Percentiles rank a stretch among this genome's conserved stretches.
Evolutionary conservation across 2,888 invertebrate genomes (phyloP).

Genomic region (Apotomis turbidana): DNA sequence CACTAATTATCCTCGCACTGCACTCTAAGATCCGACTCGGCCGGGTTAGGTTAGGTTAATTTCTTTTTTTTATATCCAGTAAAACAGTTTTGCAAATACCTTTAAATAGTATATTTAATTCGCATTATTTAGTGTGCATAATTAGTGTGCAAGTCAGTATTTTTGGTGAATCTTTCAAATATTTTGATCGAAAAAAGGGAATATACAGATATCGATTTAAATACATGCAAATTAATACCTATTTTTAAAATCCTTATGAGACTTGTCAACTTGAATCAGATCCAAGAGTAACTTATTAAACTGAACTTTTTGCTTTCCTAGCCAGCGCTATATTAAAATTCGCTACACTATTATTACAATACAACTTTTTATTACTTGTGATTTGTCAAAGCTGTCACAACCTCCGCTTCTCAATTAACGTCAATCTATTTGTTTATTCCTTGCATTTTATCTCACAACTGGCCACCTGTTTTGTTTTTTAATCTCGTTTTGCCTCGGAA

Average conservation of each 20-base stretch:
- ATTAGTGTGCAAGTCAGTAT: no score
- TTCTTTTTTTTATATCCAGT: no score
- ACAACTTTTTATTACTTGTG: neutral
- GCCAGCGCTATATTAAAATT: neutral
- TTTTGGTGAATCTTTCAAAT: no score
- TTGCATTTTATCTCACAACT: slow-evolving; percentile 19
- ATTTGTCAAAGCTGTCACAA: slow-evolving; percentile 1
- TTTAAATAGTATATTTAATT: no score
- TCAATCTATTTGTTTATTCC: slow-evolving; percentile 15
- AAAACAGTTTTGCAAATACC: no score
- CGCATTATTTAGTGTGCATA: no score
- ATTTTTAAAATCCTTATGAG: neutral
- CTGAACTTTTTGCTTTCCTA: neutral
- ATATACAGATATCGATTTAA: no score
- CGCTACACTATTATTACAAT: neutral
- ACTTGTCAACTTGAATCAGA: neutral
- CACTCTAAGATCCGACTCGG: no score
- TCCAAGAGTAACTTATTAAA: neutral
- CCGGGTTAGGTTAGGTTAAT: no score
- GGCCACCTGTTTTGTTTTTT: slow-evolving; percentile 7
- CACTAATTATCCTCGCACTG: no score
- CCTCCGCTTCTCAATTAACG: neutral
- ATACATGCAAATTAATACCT: no score
- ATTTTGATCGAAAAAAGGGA: no score
- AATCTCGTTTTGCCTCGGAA: slow-evolving; percentile 11